phyloP scores from a whole-genome alignment of 92 coral and sea anemone species.

The Isaurus tuberculatus region DNA sequence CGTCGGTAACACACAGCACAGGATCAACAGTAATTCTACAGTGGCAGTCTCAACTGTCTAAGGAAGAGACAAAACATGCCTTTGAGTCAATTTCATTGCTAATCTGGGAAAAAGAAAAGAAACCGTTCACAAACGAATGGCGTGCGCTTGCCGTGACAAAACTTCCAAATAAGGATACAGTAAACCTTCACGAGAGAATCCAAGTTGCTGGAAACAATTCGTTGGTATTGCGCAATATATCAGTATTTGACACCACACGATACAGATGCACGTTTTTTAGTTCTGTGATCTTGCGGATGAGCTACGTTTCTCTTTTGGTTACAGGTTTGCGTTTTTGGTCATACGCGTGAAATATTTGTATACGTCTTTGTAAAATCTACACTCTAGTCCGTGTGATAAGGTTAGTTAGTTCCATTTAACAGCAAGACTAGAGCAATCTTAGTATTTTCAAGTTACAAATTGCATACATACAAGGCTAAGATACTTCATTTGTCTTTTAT shows the following conservation, averaged over 20 bases:
- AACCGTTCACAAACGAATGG: conserved; percentile 76
- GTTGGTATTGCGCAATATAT: conserved; percentile 56
- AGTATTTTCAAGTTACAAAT: too few species aligned
- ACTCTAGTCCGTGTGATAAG: too few species aligned
- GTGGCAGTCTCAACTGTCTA: conserved; percentile 63
- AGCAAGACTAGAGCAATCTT: too few species aligned
- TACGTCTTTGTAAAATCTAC: neutral
- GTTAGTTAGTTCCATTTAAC: too few species aligned
- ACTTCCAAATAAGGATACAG: conserved; percentile 26
- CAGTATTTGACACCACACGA: conserved; percentile 66
- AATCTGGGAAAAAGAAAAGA: conserved; percentile 69
- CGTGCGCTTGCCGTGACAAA: conserved; percentile 61
- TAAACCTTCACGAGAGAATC: conserved; percentile 5
- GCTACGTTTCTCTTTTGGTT: conserved; percentile 59
- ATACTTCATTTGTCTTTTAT: neutral
- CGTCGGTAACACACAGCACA: conserved; percentile 20
- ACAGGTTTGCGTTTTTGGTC: conserved; percentile 55
- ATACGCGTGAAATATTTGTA: neutral
- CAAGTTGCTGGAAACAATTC: conserved; percentile 35
- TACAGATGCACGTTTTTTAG: conserved; percentile 79
- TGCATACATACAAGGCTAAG: too few species aligned
- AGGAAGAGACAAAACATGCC: conserved; percentile 54
- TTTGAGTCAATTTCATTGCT: conserved; percentile 65
- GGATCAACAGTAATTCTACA: conserved; percentile 65
- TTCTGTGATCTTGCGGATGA: conserved; percentile 63